Base-by-base conservation (phyloP, 2,888 invertebrate species). In the Troides helena region DNA sequence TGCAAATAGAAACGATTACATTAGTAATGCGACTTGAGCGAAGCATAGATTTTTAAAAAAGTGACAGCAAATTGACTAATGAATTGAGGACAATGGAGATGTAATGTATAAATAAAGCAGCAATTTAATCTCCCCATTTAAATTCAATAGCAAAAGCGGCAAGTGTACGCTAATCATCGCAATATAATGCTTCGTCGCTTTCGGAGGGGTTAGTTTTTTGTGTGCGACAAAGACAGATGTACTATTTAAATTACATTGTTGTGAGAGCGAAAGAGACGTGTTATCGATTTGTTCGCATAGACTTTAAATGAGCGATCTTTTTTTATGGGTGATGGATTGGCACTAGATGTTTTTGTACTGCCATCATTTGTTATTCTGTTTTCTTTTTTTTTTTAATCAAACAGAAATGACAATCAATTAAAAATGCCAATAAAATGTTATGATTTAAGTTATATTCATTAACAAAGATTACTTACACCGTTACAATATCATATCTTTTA, bases 101-200 rank as follows among this genome's bases (percentile, higher is more conserved):
- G 87, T 90, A 90, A 92, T 90, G 90, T 89, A 90, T 90, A 90
- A 89, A 88, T 82, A 85, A 85, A 83, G 82, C 81, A 83, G 79
- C 87, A 81, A 87, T 88, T 86, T 91, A 91, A 92, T 92, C 91
- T 90, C 70, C 89, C 90, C 83, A 90, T 92, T 92, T 92, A 92
- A 91, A 92, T 92, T 92, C 90, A 92, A 92, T 92, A 85, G 86
- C 82, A 81, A 76, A 79, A 80, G 79, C 77, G 81, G 91, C 92
- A 92, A 92, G 92, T 92, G 92, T 87, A 85, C 81, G 83, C 88
- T 92, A 92, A 92, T 92, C 92, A 92, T 92, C 88, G 88, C 91
- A 90, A 91, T 92, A 92, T 92, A 92, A 92, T 90, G 92, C 88
- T 83, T 80, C 89, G 81, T 77, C 82, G 89, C 86, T 80, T 86